phyloP scores from a whole-genome alignment of 2,797 vertebrate genomes.

The Fringilla coelebs region DNA sequence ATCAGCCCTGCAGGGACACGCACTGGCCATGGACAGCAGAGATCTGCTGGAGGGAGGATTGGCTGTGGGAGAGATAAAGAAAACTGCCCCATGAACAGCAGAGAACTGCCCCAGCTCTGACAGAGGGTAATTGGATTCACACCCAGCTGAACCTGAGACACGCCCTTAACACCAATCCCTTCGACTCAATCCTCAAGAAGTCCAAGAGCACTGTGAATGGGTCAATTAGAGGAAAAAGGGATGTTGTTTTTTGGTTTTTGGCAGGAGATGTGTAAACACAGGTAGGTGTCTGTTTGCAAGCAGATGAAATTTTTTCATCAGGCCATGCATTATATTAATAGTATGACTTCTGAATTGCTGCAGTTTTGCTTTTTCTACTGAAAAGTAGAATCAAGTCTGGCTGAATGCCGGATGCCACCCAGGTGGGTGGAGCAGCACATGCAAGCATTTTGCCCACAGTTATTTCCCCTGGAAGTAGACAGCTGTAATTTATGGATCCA shows the following conservation, averaged over 20 bases:
- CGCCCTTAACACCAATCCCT: background rate
- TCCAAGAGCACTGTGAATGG: background rate
- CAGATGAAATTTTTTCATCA: background rate
- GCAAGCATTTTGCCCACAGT: background rate
- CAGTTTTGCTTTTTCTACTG: background rate
- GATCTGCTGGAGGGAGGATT: background rate
- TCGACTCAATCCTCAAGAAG: background rate
- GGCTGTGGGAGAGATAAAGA: background rate
- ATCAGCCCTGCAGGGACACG: background rate
- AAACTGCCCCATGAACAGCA: background rate
- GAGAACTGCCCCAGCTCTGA: background rate
- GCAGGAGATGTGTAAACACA: background rate
- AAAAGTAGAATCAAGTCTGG: background rate
- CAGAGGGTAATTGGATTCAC: background rate
- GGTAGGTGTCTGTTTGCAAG: background rate
- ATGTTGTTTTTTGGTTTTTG: background rate
- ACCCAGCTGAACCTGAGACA: background rate
- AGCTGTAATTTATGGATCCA: background rate
- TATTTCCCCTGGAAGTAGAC: background rate
- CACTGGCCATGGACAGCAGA: background rate
- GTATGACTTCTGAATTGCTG: background rate
- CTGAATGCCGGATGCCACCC: background rate
- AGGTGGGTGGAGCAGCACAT: background rate
- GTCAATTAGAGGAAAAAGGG: background rate
- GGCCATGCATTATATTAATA: background rate